Base-by-base conservation (phyloP, 1,140 invertebrate species). In the Physella acuta region DNA sequence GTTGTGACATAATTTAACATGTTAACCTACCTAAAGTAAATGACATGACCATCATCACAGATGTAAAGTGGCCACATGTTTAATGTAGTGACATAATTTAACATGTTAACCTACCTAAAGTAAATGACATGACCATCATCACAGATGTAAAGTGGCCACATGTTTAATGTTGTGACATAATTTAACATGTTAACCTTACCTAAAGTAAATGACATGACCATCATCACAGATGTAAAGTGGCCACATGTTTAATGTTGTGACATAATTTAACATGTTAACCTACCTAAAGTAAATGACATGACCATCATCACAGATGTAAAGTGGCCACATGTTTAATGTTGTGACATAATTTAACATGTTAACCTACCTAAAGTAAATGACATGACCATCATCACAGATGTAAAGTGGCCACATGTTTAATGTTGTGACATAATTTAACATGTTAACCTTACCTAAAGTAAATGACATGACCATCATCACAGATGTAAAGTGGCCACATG, bases 21-120 rank as follows among this genome's bases (percentile, higher is more conserved):
- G n/a, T n/a, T n/a, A n/a, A n/a, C n/a, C 24, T 82, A 90, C 89
- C 86, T 90, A 79, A 87, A 91, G 73, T 87, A 88, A n/a, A 90
- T 84, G 49, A 89, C 83, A 72, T 82, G 80, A 20, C 89, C 89
- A 82, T 89, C 87, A 74, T 89, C 86, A 79, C 85, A 83, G 31
- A 88, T 82, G 73, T 83, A 85, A 5, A 87, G 72, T 24, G 87
- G 85, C 82, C 85, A 87, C 59, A 84, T 82, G 34, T 86, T 85
- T 20, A 87, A 74, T 53, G 81, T 79, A 14, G 82, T 79, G 8
- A 82, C 78, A 52, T 85, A n/a, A n/a, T n/a, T n/a, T n/a, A n/a
- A n/a, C n/a, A n/a, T n/a, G n/a, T n/a, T n/a, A n/a, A n/a, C n/a
- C 24, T 82, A 90, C 89, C 86, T 90, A 79, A 87, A 91, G 73